Percentiles rank a stretch among this genome's conserved stretches.
Evolutionary conservation across 2,113 vertebrate species (phyloP).

Genomic region (Hystrix brachyura): DNA sequence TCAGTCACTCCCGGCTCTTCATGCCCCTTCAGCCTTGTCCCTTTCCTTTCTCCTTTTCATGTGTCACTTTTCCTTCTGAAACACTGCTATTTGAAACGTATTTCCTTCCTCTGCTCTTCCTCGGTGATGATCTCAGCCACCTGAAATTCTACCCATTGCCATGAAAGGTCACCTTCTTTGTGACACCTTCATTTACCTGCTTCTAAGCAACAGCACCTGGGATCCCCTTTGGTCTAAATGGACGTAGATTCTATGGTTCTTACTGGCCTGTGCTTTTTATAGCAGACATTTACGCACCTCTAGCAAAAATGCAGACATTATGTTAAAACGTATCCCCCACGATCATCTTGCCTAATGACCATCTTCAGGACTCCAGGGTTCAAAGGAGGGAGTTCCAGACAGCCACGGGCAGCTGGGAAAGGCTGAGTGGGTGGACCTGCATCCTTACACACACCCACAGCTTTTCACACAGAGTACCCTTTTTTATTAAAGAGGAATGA

Average conservation of each 20-base stretch:
- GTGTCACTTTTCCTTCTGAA: background rate
- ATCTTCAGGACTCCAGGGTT: background rate
- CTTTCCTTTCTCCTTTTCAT: background rate
- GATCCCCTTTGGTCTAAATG: background rate
- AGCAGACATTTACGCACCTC: background rate
- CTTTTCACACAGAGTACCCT: background rate
- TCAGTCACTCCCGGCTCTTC: background rate
- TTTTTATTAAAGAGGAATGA: slow-evolving; percentile 38
- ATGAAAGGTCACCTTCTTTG: background rate
- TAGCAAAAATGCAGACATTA: background rate
- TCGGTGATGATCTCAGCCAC: slow-evolving; percentile 45
- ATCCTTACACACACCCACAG: slow-evolving; percentile 13
- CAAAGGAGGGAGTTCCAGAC: background rate
- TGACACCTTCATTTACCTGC: background rate
- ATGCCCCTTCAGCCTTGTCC: background rate
- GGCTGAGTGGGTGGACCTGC: background rate
- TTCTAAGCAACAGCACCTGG: background rate
- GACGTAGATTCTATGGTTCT: background rate
- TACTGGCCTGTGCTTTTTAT: background rate
- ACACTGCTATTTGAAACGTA: background rate
- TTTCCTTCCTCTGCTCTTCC: slow-evolving; percentile 40
- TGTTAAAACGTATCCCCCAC: background rate
- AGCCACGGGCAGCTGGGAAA: background rate
- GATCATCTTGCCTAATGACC: background rate
- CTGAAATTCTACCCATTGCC: slow-evolving; percentile 41